Conservation (phyloP, 2,888 invertebrate species). For the Papilio protenor region DNA sequence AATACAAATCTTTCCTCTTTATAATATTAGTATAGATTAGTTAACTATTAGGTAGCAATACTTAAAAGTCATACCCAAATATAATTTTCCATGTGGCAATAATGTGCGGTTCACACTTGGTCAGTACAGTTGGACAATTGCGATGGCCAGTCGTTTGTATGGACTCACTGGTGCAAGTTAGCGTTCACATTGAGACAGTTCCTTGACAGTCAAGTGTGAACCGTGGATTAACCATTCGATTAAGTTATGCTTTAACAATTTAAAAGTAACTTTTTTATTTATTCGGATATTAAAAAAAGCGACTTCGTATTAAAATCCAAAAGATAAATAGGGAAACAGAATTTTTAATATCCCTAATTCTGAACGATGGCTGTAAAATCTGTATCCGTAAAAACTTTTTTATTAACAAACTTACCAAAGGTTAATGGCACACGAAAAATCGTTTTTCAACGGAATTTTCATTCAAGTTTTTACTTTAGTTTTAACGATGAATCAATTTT, state of each 20-base stretch:
- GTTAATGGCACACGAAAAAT: constrained; percentile 34
- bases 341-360: constrained; percentile 40
- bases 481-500: constrained; percentile 1
- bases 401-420: constrained; percentile 41
- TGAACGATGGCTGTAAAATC: constrained; percentile 32
- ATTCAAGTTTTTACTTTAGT: not conserved
- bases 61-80: too few relatives aligned
- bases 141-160: too few relatives aligned
- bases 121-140: too few relatives aligned
- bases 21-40: too few relatives aligned
- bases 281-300: not conserved
- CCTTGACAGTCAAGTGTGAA: too few relatives aligned
- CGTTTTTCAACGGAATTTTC: constrained; percentile 19
- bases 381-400: constrained; percentile 38
- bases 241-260: not conserved
- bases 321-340: not conserved
- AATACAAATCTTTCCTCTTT: too few relatives aligned
- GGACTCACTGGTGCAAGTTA: too few relatives aligned
- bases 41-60: too few relatives aligned
- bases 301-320: not conserved
- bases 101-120: too few relatives aligned
- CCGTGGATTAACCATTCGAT: too few relatives aligned
- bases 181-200: too few relatives aligned
- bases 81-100: too few relatives aligned
- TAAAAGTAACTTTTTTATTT: not conserved